Evolutionary conservation across 2,113 vertebrate genomes (phyloP), one percentile per base, ranked within the genome.

Genomic region (Petroica traversi): DNA sequence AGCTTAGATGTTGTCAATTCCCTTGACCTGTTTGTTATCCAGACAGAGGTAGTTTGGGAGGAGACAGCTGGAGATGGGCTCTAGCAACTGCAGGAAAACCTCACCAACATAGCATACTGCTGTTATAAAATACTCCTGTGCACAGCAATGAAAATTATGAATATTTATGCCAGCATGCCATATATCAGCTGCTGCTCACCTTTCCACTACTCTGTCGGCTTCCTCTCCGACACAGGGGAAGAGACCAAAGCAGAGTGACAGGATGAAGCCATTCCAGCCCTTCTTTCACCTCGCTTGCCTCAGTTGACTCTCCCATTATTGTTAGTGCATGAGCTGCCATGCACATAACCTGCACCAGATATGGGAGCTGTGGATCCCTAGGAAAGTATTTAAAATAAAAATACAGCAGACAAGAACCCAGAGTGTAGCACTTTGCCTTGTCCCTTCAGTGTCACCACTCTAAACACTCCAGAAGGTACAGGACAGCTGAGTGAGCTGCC

Each of bases 301-400:
- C 38, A 40, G 34, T 0, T 38, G 26, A 29, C 28, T 45, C 7
- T 13, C 31, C 48, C 31, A 11, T 9, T 61, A n/a, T n/a, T 34
- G 8, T 6, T 3, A 6, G 12, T 1, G 1, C 26, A 29, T 7
- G 20, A 88, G 28, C 34, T 25, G 22, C 57, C 26, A 31, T 0
- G 22, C 45, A 19, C 24, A 26, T 8, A 7, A 23, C 5, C 62
- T 33, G 31, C 6, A 2, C 49, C 58, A 36, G 31, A 49, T 36
- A 12, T 6, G 8, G 22, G 13, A 14, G 28, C 14, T 45, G 24
- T 9, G 64, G 6, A 5, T 80, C 34, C 48, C n/a, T 19, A 41
- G 11, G 4, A 33, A 78, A 48, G 6, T 6, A 62, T 6, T 40
- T 17, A 7, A 8, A 26, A 85, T 41, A 61, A 10, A 17, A 34